A percentile compares a stretch with the other conserved stretches of the same genome.
These are phyloP conservation scores for Apis cerana DNA, from an alignment of 1,140 invertebrate species.

Conservation along the genomic window DNA sequence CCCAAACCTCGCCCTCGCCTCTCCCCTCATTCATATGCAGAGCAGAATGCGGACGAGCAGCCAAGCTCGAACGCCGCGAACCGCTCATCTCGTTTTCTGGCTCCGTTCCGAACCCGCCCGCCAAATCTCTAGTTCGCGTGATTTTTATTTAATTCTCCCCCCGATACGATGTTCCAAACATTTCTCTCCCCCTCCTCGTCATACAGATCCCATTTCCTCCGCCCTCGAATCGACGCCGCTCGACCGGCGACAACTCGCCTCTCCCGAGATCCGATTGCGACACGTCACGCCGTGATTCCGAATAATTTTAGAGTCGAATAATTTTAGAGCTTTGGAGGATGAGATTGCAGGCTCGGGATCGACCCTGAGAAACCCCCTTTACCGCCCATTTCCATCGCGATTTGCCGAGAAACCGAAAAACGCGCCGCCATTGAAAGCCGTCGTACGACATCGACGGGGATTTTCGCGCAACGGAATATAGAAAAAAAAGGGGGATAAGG, in stretches of 20 bases:
- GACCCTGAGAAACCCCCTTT: too few species aligned
- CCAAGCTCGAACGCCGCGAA: conserved; percentile 40
- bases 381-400: neutral
- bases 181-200: too few species aligned
- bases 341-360: too few species aligned
- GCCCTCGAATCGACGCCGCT: too few species aligned
- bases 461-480: conserved; percentile 4
- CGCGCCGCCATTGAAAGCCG: neutral
- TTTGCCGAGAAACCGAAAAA: neutral
- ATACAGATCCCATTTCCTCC: neutral
- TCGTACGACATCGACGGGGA: too few species aligned
- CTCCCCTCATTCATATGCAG: conserved; percentile 71
- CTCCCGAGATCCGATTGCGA: neutral
- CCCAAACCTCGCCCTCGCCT: neutral
- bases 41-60: conserved; percentile 51
- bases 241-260: neutral
- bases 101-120: conserved; percentile 43
- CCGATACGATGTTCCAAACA: neutral
- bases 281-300: neutral
- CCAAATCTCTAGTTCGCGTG: conserved; percentile 71
- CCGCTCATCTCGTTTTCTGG: conserved; percentile 56
- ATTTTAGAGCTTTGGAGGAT: too few species aligned
- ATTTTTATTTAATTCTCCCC: conserved; percentile 72
- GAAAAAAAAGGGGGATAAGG: conserved; percentile 14
- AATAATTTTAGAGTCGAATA: neutral